phyloP scores from a whole-genome alignment of 2,113 vertebrate genomes.

The Zeus faber region DNA sequence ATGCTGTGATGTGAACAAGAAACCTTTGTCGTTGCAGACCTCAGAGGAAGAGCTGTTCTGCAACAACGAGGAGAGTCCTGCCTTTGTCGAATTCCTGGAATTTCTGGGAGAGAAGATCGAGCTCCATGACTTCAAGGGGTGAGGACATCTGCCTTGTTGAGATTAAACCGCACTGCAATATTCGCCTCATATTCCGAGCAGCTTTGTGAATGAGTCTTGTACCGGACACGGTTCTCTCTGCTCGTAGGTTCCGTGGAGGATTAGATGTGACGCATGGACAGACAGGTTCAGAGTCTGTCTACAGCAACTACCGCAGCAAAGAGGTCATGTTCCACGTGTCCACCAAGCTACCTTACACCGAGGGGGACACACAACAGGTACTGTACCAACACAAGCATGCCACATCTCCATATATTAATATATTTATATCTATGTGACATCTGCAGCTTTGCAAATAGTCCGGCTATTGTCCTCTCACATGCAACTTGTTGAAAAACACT shows the following conservation, averaged over 20 bases:
- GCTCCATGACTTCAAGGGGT: constrained; percentile 96
- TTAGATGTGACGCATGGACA: constrained; percentile 94
- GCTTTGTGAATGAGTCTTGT: not conserved
- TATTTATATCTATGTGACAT: too few relatives aligned
- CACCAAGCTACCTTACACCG: constrained; percentile 95
- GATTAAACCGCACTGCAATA: too few relatives aligned
- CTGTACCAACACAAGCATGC: constrained; percentile 16
- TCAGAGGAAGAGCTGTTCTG: constrained; percentile 92
- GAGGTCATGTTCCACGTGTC: constrained; percentile 99
- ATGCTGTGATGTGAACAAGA: too few relatives aligned
- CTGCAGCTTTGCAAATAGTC: too few relatives aligned
- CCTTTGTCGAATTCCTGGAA: constrained; percentile 89
- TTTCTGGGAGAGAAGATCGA: constrained; percentile 90
- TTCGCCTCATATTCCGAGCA: not conserved
- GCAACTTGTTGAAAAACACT: too few relatives aligned
- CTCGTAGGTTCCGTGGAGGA: constrained; percentile 88
- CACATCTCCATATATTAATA: not conserved
- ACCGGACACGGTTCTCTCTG: constrained; percentile 29
- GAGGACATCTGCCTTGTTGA: constrained; percentile 17
- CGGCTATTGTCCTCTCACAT: too few relatives aligned
- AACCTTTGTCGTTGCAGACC: constrained; percentile 74
- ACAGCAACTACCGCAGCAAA: constrained; percentile 93
- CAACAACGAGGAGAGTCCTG: constrained; percentile 88
- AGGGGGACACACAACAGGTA: constrained; percentile 95
- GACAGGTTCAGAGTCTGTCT: constrained; percentile 90